phyloP scores from a whole-genome alignment of 1,140 invertebrate genomes.

The Zaprionus africanus region DNA sequence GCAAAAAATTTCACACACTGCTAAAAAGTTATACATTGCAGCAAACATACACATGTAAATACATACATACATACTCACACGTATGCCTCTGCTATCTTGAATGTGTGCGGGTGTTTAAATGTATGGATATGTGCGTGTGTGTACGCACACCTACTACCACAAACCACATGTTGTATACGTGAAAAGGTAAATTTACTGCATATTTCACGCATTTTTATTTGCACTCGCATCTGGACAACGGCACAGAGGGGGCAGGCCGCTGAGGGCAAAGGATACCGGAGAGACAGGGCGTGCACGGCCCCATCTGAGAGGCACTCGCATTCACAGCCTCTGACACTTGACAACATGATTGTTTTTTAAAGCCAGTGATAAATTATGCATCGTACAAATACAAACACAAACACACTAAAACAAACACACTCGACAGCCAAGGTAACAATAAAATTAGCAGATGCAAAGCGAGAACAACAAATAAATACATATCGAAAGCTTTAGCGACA shows the following conservation, averaged over 20 bases:
- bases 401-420: constrained; percentile 35
- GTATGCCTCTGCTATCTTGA: neutral
- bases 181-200: constrained; percentile 66
- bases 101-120: neutral
- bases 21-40: constrained; percentile 42
- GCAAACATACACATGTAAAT: constrained; percentile 17
- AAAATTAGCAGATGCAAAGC: constrained; percentile 41
- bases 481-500: neutral
- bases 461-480: constrained; percentile 11
- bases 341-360: constrained; percentile 80
- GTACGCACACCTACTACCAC: constrained; percentile 17
- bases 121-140: neutral
- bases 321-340: constrained; percentile 75
- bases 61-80: neutral
- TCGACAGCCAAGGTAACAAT: constrained; percentile 29
- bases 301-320: constrained; percentile 35
- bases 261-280: neutral
- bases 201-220: constrained; percentile 78
- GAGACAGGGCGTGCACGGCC: neutral
- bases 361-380: constrained; percentile 80
- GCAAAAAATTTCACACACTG: constrained; percentile 18
- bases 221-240: constrained; percentile 50
- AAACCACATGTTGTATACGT: constrained; percentile 35
- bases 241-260: constrained; percentile 18
- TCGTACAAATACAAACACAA: constrained; percentile 51